These are phyloP conservation scores for Phylloscopus collybita DNA, from an alignment of 2,797 vertebrate species.

Conservation along the genomic window DNA sequence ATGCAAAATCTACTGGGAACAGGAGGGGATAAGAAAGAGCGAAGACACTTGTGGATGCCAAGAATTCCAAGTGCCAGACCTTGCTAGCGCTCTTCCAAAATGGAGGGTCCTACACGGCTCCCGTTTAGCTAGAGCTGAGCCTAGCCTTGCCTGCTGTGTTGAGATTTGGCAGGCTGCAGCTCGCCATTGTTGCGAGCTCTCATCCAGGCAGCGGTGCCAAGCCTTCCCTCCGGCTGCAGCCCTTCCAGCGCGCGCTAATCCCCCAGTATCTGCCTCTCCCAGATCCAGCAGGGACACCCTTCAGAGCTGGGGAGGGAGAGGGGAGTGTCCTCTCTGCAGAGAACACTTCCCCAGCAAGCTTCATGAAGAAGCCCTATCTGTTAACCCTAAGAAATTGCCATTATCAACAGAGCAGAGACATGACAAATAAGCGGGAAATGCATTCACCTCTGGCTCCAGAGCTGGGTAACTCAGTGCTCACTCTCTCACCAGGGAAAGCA, in stretches of 20 bases:
- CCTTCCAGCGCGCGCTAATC: constrained; percentile 26
- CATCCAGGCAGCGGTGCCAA: constrained; percentile 53
- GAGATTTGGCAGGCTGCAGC: constrained; percentile 65
- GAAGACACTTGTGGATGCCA: constrained; percentile 69
- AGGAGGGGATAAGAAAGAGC: constrained; percentile 67
- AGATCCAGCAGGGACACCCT: not conserved
- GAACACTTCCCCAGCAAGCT: not conserved
- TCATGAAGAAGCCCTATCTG: not conserved
- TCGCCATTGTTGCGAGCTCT: constrained; percentile 38
- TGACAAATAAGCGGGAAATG: not conserved
- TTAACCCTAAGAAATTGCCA: not conserved
- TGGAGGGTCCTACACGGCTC: constrained; percentile 59
- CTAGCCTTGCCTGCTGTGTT: constrained; percentile 60
- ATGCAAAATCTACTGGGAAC: constrained; percentile 71
- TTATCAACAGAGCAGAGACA: not conserved
- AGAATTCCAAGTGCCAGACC: constrained; percentile 67
- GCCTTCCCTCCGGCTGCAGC: constrained; percentile 39
- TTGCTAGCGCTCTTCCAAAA: constrained; percentile 69
- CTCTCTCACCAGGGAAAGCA: not conserved
- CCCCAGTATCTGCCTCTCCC: constrained; percentile 20
- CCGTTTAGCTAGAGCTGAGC: constrained; percentile 62
- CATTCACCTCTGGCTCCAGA: accelerated
- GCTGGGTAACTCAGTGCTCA: accelerated
- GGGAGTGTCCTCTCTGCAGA: not conserved
- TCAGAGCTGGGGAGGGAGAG: not conserved